Evolutionary conservation across 2,888 invertebrate genomes (phyloP).

Genomic region (Tenodera sinensis): DNA sequence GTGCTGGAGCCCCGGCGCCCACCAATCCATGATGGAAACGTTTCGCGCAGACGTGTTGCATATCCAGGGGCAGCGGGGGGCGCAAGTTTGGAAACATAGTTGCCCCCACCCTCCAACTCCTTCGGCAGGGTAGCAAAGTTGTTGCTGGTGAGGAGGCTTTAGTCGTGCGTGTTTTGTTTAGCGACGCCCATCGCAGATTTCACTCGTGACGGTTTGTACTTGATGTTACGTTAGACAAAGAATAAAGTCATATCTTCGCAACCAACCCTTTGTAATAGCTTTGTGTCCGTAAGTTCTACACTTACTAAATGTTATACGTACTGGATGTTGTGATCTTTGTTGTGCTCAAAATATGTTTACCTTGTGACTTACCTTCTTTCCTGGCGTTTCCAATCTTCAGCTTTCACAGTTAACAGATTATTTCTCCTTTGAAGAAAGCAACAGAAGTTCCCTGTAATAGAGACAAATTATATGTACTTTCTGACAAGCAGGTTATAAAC

Average conservation of each 20-base stretch:
- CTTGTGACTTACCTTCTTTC: no score
- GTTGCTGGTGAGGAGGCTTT: background rate
- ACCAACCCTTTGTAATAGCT: background rate
- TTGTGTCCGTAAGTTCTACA: background rate
- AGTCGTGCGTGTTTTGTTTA: background rate
- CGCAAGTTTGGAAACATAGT: background rate
- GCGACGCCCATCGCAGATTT: background rate
- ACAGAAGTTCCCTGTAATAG: no score
- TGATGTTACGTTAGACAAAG: background rate
- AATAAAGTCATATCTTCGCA: background rate
- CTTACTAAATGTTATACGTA: background rate
- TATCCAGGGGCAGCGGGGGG: background rate
- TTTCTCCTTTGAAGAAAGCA: no score
- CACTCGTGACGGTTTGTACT: background rate
- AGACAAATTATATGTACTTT: no score
- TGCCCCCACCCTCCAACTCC: background rate
- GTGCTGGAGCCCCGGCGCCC: background rate
- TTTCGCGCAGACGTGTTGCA: background rate
- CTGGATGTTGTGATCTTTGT: background rate
- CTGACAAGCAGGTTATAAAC: no score
- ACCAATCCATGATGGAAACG: background rate
- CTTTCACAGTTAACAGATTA: no score
- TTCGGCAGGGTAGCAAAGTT: background rate
- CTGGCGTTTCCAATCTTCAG: no score
- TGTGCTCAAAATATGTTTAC: background rate